Conservation (phyloP, 2,888 invertebrate species). For the Ceramica pisi region DNA sequence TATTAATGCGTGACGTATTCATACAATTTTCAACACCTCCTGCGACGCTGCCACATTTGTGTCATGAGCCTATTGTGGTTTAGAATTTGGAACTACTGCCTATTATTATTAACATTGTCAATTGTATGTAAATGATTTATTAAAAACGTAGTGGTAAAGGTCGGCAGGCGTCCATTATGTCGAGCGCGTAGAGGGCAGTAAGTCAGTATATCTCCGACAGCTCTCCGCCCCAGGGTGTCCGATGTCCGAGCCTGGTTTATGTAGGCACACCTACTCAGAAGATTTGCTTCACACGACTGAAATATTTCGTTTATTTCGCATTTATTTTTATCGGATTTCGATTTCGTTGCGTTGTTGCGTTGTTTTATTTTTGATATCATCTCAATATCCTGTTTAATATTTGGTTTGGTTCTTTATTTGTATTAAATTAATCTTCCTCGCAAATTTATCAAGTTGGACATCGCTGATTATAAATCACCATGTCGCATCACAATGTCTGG, state of each 20-base stretch:
- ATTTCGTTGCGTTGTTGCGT: conserved; percentile 61
- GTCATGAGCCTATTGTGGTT: conserved; percentile 37
- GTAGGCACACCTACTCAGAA: conserved; percentile 75
- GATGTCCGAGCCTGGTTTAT: conserved; percentile 80
- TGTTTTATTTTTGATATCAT: conserved; percentile 55
- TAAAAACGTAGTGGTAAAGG: conserved; percentile 63
- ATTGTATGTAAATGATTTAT: conserved; percentile 63
- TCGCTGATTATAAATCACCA: conserved; percentile 45
- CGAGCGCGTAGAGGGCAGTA: conserved; percentile 64
- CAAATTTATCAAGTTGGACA: conserved; percentile 34
- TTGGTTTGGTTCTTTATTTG: conserved; percentile 23
- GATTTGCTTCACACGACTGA: conserved; percentile 78
- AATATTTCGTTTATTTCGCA: conserved; percentile 76
- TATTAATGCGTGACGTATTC: conserved; percentile 21
- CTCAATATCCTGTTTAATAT: conserved; percentile 37
- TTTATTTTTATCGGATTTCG: conserved; percentile 71
- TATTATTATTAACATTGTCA: conserved; percentile 57
- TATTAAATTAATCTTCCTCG: conserved; percentile 18
- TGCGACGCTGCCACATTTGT: conserved; percentile 40
- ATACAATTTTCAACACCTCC: conserved; percentile 20
- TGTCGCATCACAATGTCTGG: conserved; percentile 36
- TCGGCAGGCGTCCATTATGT: conserved; percentile 56
- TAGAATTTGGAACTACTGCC: conserved; percentile 39
- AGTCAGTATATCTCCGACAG: conserved; percentile 75
- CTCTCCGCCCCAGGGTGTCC: conserved; percentile 80